Base-by-base conservation (phyloP, 2,797 vertebrate genomes). In the Darevskia nairensis region DNA sequence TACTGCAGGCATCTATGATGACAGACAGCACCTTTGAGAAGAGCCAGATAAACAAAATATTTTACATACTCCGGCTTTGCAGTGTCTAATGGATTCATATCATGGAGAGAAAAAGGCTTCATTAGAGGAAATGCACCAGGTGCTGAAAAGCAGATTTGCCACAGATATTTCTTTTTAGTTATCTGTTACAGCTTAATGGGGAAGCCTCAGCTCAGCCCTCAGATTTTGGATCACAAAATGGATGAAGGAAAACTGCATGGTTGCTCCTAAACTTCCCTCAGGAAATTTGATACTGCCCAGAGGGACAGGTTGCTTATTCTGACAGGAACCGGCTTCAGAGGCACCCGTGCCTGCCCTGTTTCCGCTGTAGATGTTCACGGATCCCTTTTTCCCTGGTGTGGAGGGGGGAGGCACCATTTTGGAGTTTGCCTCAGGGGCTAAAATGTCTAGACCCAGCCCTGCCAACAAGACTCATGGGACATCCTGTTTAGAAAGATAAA, bases 11-110 rank as follows among this genome's bases (percentile, higher is more conserved):
- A 91, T 17, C 89, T 68, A 89, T 19, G 88, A 94, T 91, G 88
- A 95, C 93, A 96, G 94, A 88, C 89, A 92, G 80, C 71, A 82
- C 92, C 93, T 95, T 89, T 90, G 91, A 95, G 50, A 89, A 94
- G 89, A 87, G 74, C 86, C 93, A 90, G 75, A 95, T 93, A 93
- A 97, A 94, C 89, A 91, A 81, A 89, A 41, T 91, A 91, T 94
- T 95, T 96, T 92, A 90, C 84, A 91, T 85, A 91, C 69, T 94
- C 83, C 64, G 91, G 84, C 84, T 91, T 95, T 94, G 92, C 81
- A 17, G 81, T 88, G 81, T 71, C 90, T 94, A 91, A 89, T 92
- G 86, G 86, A 93, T 93, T 96, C 94, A 89, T 90, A 94, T 87
- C 90, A 92, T 19, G 23, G 89, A 90, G 86, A 84, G 89, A 88